Percentiles rank a stretch among this genome's conserved stretches.
Conservation (phyloP, 2,797 vertebrate species). For the Peromyscus nudipes region DNA sequence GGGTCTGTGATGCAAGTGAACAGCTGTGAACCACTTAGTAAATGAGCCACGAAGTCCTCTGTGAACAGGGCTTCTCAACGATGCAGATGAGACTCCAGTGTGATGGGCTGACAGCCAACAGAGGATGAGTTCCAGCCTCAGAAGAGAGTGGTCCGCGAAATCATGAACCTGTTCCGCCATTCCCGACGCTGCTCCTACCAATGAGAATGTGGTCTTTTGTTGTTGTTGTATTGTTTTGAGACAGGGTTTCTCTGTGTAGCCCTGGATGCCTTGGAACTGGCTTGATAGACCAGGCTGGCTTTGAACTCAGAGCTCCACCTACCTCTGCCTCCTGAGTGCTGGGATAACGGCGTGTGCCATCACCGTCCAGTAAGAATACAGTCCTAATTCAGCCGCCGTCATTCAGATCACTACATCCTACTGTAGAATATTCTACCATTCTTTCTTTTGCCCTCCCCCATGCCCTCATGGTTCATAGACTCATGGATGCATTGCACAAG, state of each 20-base stretch:
- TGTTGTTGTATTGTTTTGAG: neutral
- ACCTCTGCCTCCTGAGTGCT: neutral
- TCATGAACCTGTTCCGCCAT: neutral
- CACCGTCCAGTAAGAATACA: neutral
- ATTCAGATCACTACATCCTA: neutral
- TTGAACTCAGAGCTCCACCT: neutral
- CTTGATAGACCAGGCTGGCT: neutral
- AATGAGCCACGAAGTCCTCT: neutral
- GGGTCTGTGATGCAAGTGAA: neutral
- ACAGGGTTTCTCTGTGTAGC: neutral
- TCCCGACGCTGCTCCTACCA: neutral
- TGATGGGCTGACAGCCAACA: neutral
- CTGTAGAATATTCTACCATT: neutral
- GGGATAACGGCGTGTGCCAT: neutral
- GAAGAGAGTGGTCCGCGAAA: neutral
- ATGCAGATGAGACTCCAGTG: neutral
- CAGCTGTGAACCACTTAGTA: neutral
- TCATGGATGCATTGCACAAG: neutral
- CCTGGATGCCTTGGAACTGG: too few species aligned
- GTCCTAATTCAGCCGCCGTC: neutral
- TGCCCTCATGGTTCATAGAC: neutral
- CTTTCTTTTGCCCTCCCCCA: neutral
- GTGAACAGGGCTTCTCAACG: neutral
- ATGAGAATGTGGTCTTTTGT: neutral
- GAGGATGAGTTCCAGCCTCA: neutral